Evolutionary conservation across 2,888 invertebrate species (phyloP).

Genomic region (Conus canariensis): DNA sequence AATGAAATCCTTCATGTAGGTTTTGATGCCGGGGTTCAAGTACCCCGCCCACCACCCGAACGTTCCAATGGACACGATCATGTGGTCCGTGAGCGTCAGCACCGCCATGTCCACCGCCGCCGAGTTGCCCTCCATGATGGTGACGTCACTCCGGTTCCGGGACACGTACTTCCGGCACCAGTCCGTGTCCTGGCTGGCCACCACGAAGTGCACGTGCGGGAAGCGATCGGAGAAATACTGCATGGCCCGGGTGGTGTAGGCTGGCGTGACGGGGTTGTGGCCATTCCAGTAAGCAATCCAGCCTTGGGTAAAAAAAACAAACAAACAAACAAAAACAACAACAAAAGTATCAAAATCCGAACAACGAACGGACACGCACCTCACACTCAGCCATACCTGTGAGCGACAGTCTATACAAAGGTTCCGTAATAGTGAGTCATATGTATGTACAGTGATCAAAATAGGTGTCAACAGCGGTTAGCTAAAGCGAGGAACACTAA

Average conservation of each 20-base stretch:
- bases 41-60: slow-evolving; percentile 67
- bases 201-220: slow-evolving; percentile 44
- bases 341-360: too few relatives aligned
- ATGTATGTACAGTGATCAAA: too few relatives aligned
- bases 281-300: slow-evolving; percentile 39
- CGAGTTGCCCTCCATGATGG: slow-evolving; percentile 36
- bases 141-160: slow-evolving; percentile 22
- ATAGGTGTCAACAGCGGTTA: too few relatives aligned
- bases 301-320: background rate
- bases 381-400: too few relatives aligned
- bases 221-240: slow-evolving; percentile 42
- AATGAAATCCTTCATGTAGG: slow-evolving; percentile 38
- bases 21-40: slow-evolving; percentile 34
- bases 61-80: slow-evolving; percentile 76
- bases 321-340: too few relatives aligned
- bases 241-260: slow-evolving; percentile 48
- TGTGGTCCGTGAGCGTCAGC: slow-evolving; percentile 71
- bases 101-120: slow-evolving; percentile 50
- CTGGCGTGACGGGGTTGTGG: slow-evolving; percentile 48
- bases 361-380: too few relatives aligned
- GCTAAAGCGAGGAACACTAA: too few relatives aligned
- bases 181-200: slow-evolving; percentile 49
- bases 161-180: slow-evolving; percentile 49
- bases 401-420: too few relatives aligned
- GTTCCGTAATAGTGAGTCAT: too few relatives aligned